Percentiles rank a stretch among this genome's conserved stretches.
phyloP scores from a whole-genome alignment of 2,888 invertebrate species.

The Trilocha varians region DNA sequence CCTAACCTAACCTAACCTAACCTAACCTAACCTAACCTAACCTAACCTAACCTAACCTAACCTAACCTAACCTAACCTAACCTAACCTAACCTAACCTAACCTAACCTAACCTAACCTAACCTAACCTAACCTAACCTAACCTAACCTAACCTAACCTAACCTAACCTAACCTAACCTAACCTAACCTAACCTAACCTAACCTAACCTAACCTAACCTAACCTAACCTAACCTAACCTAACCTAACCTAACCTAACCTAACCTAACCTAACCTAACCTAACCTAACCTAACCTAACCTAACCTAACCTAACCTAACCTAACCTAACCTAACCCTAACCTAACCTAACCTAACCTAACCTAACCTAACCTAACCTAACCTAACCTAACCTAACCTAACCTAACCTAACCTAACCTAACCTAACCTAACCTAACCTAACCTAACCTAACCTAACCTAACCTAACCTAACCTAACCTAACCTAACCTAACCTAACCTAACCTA shows the following conservation, averaged over 20 bases:
- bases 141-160: constrained; percentile 10
- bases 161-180: constrained; percentile 9
- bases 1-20: no score
- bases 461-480: constrained; percentile 12
- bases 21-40: constrained; percentile 9
- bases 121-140: constrained; percentile 10
- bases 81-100: constrained; percentile 9
- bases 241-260: constrained; percentile 11
- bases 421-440: constrained; percentile 15
- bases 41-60: constrained; percentile 9
- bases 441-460: constrained; percentile 12
- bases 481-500: constrained; percentile 13
- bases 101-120: constrained; percentile 9
- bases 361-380: constrained; percentile 14
- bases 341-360: constrained; percentile 12
- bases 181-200: constrained; percentile 14
- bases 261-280: constrained; percentile 13
- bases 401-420: constrained; percentile 13
- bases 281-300: constrained; percentile 14
- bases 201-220: constrained; percentile 14
- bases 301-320: constrained; percentile 12
- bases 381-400: constrained; percentile 13
- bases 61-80: constrained; percentile 9
- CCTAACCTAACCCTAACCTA: constrained; percentile 12
- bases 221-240: constrained; percentile 12